Evolutionary conservation across 2,888 invertebrate genomes (phyloP), one percentile per base, ranked within the genome.

Genomic region (Scaptomyza polygonia): DNA sequence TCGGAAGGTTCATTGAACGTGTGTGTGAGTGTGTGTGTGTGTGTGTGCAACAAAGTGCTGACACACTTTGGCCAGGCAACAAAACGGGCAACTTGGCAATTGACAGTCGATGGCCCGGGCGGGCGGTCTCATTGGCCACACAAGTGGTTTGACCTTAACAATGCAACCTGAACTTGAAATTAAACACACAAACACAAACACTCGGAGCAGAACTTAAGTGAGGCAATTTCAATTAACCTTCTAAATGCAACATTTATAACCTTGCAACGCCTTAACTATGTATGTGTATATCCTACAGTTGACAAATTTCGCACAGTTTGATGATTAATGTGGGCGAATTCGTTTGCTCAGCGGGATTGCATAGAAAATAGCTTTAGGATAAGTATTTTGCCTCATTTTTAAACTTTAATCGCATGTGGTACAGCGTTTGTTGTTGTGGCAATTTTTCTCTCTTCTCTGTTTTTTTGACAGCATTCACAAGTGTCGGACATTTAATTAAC

Each of bases 131-230:
- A 36, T 58, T 12, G 87, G 64, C 82, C 82, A 87, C 84, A 86
- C 81, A 88, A 86, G 88, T 84, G 84, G 86, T 88, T 88, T 88
- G 86, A 84, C 88, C 84, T 84, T 88, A 69, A 30, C 44, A 39
- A 30, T 36, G 40, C 18, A 18, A 29, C 48, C 55, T 56, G 82
- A 82, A 84, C 82, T 82, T 82, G 87, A 82, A 82, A 65, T 52
- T 30, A 1, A 18, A 34, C 45, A 32, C 36, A 25, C 6, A 34
- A n/a, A n/a, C n/a, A 32, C 32, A 32, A 4, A 32, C 27, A 27
- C 27, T 27, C 6, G 5, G 27, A 27, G n/a, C 11, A 1, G n/a
- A 29, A 39, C 30, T 47, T 51, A 47, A 67, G 52, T 56, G 69
- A 48, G 36, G 69, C 83, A 70, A 63, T 82, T 85, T 68, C 86